Evolutionary conservation across 2,888 invertebrate genomes (phyloP).

Genomic region (Sinopyrophorus schimmeli): DNA sequence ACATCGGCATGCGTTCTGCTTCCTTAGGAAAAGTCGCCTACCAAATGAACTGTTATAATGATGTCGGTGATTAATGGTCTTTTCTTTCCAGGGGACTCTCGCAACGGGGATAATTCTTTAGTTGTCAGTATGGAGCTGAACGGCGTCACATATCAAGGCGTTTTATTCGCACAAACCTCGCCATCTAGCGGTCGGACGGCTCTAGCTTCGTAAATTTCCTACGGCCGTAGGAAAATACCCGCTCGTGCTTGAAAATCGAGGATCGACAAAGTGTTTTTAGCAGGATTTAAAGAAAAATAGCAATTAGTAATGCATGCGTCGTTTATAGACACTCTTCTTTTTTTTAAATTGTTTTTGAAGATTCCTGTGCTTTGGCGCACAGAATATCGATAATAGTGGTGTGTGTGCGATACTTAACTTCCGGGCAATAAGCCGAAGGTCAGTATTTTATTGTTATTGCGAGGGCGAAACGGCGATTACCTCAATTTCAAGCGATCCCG

Average conservation of each 20-base stretch:
- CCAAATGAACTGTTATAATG: constrained; percentile 19
- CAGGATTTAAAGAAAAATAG: constrained; percentile 4
- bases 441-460: constrained; percentile 15
- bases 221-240: background rate
- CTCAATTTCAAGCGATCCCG: background rate
- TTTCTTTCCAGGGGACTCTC: constrained; percentile 72
- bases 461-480: background rate
- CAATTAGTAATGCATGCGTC: constrained; percentile 18
- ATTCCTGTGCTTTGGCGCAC: constrained; percentile 20
- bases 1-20: constrained; percentile 18
- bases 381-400: constrained; percentile 8
- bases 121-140: constrained; percentile 96
- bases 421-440: constrained; percentile 11
- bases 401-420: constrained; percentile 4
- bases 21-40: too few relatives aligned
- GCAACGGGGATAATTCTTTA: constrained; percentile 83
- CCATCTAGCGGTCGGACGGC: constrained; percentile 45
- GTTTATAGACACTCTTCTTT: constrained; percentile 11
- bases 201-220: constrained; percentile 36
- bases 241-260: too few relatives aligned
- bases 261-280: constrained; percentile 21
- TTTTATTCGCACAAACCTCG: constrained; percentile 69
- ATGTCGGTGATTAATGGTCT: constrained; percentile 27
- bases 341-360: constrained; percentile 12
- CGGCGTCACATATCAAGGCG: constrained; percentile 93